Evolutionary conservation across 2,797 vertebrate genomes (phyloP).

Genomic region (Nyctibius grandis): DNA sequence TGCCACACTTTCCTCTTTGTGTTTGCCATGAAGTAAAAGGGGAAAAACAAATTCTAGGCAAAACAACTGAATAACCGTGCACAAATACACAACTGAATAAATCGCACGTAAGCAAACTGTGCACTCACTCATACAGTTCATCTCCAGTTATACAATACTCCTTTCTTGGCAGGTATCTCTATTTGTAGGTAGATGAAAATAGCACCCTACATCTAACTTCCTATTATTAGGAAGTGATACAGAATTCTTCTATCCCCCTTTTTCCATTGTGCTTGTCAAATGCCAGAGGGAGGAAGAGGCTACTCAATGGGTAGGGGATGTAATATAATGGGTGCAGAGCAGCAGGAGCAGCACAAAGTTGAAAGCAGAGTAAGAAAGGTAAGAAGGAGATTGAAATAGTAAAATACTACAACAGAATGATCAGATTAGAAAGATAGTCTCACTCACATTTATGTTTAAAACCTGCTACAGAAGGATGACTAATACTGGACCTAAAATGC

Average conservation of each 20-base stretch:
- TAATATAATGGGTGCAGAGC: background rate
- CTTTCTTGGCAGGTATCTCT: background rate
- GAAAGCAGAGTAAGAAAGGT: background rate
- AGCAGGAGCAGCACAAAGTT: background rate
- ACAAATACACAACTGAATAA: background rate
- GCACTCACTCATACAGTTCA: background rate
- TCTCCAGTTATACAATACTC: background rate
- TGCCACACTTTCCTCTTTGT: background rate
- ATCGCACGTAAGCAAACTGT: background rate
- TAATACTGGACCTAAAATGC: background rate
- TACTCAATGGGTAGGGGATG: background rate
- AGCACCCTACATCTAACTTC: background rate
- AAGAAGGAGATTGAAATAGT: background rate
- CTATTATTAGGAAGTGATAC: background rate
- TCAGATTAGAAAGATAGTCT: background rate
- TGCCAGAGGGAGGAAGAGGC: background rate
- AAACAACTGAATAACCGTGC: background rate
- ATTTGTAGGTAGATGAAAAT: background rate
- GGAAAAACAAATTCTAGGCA: background rate
- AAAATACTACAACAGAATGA: background rate
- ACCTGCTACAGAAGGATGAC: background rate
- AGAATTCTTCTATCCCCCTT: background rate
- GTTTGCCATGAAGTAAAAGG: background rate
- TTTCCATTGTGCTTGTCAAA: background rate
- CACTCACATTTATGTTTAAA: background rate